phyloP scores from a whole-genome alignment of 2,888 invertebrate genomes.

The Sepioteuthis lessoniana region DNA sequence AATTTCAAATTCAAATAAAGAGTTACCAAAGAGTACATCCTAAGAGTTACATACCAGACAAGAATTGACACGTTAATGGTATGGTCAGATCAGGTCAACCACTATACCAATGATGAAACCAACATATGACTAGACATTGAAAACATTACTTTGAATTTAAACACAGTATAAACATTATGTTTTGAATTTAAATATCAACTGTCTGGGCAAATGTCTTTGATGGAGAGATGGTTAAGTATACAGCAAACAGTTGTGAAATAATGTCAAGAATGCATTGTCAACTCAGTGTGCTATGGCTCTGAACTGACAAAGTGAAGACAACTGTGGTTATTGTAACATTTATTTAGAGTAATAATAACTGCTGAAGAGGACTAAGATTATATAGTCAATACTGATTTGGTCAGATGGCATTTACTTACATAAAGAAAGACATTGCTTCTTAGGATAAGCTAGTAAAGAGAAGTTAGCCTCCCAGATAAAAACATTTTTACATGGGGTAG shows the following conservation, averaged over 20 bases:
- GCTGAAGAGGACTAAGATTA: not conserved
- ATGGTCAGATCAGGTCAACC: not conserved
- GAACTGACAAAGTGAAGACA: not conserved
- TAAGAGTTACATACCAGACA: not conserved
- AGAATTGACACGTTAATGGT: not conserved
- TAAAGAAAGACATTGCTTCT: too few relatives aligned
- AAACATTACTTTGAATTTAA: slow-evolving; percentile 34
- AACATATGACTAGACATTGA: not conserved
- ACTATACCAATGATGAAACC: not conserved
- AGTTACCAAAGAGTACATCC: not conserved
- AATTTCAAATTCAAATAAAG: not conserved
- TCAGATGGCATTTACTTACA: too few relatives aligned
- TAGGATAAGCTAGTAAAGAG: too few relatives aligned
- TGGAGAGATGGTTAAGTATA: slow-evolving; percentile 44
- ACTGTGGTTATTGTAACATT: not conserved
- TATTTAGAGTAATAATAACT: not conserved
- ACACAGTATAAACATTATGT: not conserved
- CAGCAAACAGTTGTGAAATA: not conserved
- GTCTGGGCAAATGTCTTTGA: not conserved
- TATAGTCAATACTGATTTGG: not conserved
- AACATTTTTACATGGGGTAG: too few relatives aligned
- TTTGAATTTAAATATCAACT: not conserved
- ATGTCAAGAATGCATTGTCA: not conserved
- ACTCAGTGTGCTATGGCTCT: not conserved
- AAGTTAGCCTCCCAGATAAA: too few relatives aligned